Evolutionary conservation across 2,797 vertebrate genomes (phyloP).

Genomic region (Tenualosa ilisha): DNA sequence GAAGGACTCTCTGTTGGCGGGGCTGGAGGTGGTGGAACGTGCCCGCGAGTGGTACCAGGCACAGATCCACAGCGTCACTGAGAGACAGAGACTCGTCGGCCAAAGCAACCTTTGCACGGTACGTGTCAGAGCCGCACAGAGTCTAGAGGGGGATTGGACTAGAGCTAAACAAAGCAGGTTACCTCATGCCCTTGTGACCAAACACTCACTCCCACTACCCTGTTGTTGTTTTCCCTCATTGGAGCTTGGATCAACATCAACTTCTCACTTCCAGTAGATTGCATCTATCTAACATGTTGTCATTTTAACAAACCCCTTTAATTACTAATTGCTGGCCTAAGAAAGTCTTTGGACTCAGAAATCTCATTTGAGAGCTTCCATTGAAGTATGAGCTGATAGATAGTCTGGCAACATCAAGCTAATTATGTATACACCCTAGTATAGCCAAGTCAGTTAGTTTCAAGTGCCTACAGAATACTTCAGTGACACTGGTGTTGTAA

Average conservation of each 20-base stretch:
- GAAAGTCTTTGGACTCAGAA: background rate
- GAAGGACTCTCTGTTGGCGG: constrained; percentile 88
- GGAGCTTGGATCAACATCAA: no score
- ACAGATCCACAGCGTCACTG: constrained; percentile 86
- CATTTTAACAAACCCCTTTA: no score
- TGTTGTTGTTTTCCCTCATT: background rate
- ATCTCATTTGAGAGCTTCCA: background rate
- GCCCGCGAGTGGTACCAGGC: constrained; percentile 90
- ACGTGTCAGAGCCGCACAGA: constrained; percentile 32
- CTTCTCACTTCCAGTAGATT: background rate
- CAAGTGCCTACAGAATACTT: background rate
- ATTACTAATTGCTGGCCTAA: no score
- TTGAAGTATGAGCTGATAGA: background rate
- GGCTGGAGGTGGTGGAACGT: constrained; percentile 86
- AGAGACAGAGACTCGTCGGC: constrained; percentile 83
- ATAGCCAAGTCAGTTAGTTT: background rate
- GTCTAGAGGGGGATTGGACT: background rate
- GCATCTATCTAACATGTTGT: background rate
- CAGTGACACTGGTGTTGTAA: background rate
- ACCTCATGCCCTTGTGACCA: background rate
- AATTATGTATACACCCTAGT: background rate
- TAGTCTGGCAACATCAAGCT: background rate
- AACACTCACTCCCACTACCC: background rate
- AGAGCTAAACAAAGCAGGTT: background rate
- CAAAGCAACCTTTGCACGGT: constrained; percentile 74